Base-by-base conservation (phyloP, 2,113 vertebrate species). In the Megaceryle torquata region DNA sequence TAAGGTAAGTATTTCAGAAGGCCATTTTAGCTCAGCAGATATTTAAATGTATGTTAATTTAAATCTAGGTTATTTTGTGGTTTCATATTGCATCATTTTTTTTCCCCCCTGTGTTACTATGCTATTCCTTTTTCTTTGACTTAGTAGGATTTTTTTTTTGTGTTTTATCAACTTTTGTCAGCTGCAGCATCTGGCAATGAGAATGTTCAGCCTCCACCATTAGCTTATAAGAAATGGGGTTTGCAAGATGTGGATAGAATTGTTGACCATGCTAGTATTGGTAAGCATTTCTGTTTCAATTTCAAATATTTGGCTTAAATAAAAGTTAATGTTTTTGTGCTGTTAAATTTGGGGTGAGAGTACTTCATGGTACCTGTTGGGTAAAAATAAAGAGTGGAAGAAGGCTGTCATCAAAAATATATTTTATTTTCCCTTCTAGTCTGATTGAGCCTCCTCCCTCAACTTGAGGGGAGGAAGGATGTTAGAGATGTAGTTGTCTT, bases 171-270 rank as follows among this genome's bases (percentile, higher is more conserved):
- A 77, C 75, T 95, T 91, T 76, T 86, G 88, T 76, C 97, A 99
- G 99, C 99, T 91, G 98, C 99, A 82, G 99, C 99, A 91, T 99
- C 99, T 65, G 99, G 99, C 82, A 99, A 98, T 95, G 99, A 99
- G 91, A 98, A 98, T 59, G 97, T 99, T 82, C 99, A 99, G 72
- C 99, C 99, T 33, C 99, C 99, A 65, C 99, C 99, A 3, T 97
- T 99, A 96, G 98, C 99, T 74, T 99, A 99, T 95, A 99, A 99
- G 98, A 99, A 99, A 93, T 99, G 99, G 99, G 99, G 99, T 64
- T 98, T 99, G 64, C 99, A 99, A 97, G 99, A 99, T 92, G 98
- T 99, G 98, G 99, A 99, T 90, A 97, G 94, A 1, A 99, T 99
- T 77, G 98, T 99, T 84, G 99, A 99, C 97, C 99, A 99, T 97